Conservation (phyloP, 2,113 vertebrate species). For the Dendropsophus ebraccatus region DNA sequence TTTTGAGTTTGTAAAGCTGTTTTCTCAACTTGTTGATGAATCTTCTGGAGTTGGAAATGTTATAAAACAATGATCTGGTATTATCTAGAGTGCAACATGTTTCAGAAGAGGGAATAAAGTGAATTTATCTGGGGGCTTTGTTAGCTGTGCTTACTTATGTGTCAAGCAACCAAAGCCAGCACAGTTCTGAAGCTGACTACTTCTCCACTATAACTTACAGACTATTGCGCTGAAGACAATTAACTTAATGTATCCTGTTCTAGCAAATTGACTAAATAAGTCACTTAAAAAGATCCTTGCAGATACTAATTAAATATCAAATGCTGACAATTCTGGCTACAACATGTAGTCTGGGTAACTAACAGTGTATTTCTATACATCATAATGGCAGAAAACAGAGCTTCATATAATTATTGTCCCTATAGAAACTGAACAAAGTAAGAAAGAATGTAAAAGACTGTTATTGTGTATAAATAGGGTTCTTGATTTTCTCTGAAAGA, state of each 20-base stretch:
- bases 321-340: constrained; percentile 76
- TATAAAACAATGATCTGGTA: constrained; percentile 45
- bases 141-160: constrained; percentile 43
- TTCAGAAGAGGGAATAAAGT: constrained; percentile 40
- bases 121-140: constrained; percentile 48
- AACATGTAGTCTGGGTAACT: constrained; percentile 75
- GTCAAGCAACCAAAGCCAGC: constrained; percentile 18
- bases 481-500: constrained; percentile 57
- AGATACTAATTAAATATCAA: constrained; percentile 78
- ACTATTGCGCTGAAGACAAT: constrained; percentile 50
- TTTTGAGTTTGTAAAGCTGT: constrained; percentile 15
- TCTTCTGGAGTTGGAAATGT: background rate
- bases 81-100: constrained; percentile 35
- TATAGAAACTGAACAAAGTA: constrained; percentile 70
- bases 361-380: constrained; percentile 74
- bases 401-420: constrained; percentile 76
- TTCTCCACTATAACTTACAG: constrained; percentile 37
- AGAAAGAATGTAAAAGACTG: constrained; percentile 67
- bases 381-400: constrained; percentile 75
- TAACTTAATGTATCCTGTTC: constrained; percentile 55
- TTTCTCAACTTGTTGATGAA: constrained; percentile 35
- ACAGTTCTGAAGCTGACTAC: constrained; percentile 1
- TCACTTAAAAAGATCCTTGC: constrained; percentile 65
- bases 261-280: constrained; percentile 71
- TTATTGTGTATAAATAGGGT: constrained; percentile 65